Base-by-base conservation (phyloP, 2,888 invertebrate species). In the Ectemnius cavifrons region DNA sequence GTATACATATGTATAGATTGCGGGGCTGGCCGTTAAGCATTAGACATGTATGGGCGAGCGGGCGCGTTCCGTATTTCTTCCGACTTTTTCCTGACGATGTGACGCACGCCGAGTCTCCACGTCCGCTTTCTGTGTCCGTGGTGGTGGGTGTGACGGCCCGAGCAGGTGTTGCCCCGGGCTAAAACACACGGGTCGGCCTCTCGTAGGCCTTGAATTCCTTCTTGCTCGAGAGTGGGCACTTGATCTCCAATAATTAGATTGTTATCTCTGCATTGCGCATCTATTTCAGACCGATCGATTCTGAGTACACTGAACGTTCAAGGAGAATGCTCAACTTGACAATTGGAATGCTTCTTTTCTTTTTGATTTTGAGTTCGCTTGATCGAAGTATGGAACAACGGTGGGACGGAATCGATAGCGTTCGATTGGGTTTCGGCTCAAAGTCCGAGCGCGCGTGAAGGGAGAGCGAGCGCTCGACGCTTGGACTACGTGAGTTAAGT, bases 181-280 rank as follows among this genome's bases (percentile, higher is more conserved):
- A 65, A 37, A 46, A 16, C 70, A 72, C 69, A 47, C 80, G 62
- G 11, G 8, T 37, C 37, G 80, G 78, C 73, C 79, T 65, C 79
- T 82, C 57, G 70, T 64, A 69, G 73, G 75, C 82, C 82, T 82
- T 82, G 81, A 73, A 77, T 78, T 67, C 52, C 64, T 71, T 68
- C 72, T 64, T 62, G 52, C 70, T 61, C 52, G 37, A 47, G 63
- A 63, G 58, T 60, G 37, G 60, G 60, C 45, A 67, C 60, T 63
- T 27, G 73, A 75, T 78, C 63, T 63, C 63, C 49, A 63, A 73
- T 69, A 75, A 70, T 67, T 23, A 61, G 23, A 58, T 5, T 4
- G 28, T 71, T 71, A 61, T 61, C 47, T 56, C 3, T 27, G 59
- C 0, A 5, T 63, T n/a, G 61, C 47, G 47, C 61, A 45, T 67